Conservation (phyloP, 2,113 vertebrate genomes). For the Psophia crepitans region DNA sequence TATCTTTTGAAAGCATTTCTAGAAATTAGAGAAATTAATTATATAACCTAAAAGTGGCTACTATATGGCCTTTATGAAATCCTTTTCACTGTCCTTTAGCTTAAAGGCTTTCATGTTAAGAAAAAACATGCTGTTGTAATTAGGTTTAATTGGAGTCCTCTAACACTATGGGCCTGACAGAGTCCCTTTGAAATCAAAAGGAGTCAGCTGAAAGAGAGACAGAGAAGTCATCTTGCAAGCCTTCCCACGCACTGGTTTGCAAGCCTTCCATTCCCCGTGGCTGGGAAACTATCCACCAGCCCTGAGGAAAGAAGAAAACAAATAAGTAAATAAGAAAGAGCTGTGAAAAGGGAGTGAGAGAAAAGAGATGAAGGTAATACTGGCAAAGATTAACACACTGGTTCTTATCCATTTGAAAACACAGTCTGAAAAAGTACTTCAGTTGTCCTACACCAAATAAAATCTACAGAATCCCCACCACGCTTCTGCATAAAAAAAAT, state of each 20-base stretch:
- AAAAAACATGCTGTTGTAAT: neutral
- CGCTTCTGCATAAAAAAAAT: neutral
- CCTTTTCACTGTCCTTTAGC: neutral
- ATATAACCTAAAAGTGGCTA: neutral
- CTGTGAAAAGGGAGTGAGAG: neutral
- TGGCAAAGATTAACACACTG: neutral
- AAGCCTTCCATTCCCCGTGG: neutral
- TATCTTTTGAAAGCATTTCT: neutral
- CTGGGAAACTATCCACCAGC: neutral
- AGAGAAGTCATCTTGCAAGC: neutral
- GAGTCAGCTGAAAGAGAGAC: neutral
- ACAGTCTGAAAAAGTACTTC: neutral
- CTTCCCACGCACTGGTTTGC: neutral
- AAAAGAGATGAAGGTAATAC: neutral
- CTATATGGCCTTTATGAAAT: neutral
- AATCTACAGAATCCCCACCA: neutral
- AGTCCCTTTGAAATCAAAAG: neutral
- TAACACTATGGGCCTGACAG: neutral
- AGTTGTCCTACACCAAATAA: neutral
- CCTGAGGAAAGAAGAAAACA: neutral
- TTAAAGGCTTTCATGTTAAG: neutral
- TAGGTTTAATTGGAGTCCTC: neutral
- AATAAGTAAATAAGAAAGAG: neutral
- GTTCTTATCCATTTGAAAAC: neutral
- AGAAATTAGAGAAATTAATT: neutral